Evolutionary conservation across 2,113 vertebrate species (phyloP), one percentile per base, ranked within the genome.

Genomic region (Salvelinus sp.): DNA sequence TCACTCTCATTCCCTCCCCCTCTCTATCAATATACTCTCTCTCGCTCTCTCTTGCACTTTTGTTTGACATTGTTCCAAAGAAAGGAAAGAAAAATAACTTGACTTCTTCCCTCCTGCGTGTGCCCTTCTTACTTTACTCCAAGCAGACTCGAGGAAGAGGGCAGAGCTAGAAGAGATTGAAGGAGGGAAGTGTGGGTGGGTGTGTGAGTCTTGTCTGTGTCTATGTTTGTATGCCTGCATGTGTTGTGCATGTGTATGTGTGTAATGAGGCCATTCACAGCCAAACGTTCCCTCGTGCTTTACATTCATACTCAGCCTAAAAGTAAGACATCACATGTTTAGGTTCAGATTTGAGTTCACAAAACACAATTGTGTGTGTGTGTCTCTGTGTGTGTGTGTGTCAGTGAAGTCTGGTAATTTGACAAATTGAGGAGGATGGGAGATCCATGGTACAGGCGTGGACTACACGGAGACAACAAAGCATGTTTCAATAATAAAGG

Each of bases 201-300:
- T 64, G n/a, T 63, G 25, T 64, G 27, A 38, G 28, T 63, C 16
- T 64, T 64, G 18, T 72, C 25, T 22, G 33, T 33, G 33, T 33
- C 33, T 33, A 33, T 33, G 33, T 38, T 38, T 38, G 33, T 38
- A 38, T 38, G 33, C 33, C 7, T 38, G 7, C 6, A 38, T 38
- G 9, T 38, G 33, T 38, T 47, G 20, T 48, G 6, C 38, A 12
- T 58, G 54, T 62, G 14, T 54, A 14, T 57, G 22, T 57, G 27
- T 70, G 9, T 70, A 63, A 85, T 81, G 82, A 88, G 84, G 75
- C 78, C 68, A 79, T 80, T 89, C 83, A 83, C 72, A 44, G 80
- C 72, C 81, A 83, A 83, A 88, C 79, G 83, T 85, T 85, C 87
- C 82, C 84, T 81, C 76, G 33, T 38, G 33, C 33, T 38, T 38